Evolutionary conservation across 2,113 vertebrate species (phyloP).

Genomic region (Phalacrocorax brasilianus): DNA sequence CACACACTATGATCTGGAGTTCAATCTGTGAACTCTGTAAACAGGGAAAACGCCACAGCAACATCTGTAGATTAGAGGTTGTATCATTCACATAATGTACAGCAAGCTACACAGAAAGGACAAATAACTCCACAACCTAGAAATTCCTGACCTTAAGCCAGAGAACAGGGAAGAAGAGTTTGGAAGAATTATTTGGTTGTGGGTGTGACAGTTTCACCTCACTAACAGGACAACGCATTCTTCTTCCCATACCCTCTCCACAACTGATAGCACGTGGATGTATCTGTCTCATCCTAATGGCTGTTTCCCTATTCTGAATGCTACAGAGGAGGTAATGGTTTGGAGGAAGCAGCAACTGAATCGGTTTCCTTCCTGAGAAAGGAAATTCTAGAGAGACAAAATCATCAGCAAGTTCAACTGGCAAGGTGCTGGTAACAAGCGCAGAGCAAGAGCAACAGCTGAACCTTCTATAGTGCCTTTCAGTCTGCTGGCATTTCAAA

Average conservation of each 20-base stretch:
- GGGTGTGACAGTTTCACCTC: background rate
- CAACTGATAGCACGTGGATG: background rate
- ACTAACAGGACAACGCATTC: background rate
- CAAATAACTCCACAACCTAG: background rate
- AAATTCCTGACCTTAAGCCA: slow-evolving; percentile 7
- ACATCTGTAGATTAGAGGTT: background rate
- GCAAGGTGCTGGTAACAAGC: background rate
- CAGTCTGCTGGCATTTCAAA: background rate
- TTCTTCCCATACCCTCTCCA: background rate
- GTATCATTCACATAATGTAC: background rate
- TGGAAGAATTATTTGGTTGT: background rate
- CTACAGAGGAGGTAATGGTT: background rate
- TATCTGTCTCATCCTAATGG: background rate
- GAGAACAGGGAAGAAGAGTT: background rate
- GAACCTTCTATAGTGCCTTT: background rate
- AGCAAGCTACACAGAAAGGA: background rate
- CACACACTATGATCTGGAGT: background rate
- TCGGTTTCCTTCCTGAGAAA: background rate
- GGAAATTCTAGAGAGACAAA: background rate
- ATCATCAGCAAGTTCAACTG: background rate
- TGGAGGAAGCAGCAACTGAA: background rate
- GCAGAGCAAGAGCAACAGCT: background rate
- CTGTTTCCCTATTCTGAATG: background rate
- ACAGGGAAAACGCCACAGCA: background rate
- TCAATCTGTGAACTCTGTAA: background rate